Evolutionary conservation across 2,113 vertebrate species (phyloP).

Genomic region (Papio anubis): DNA sequence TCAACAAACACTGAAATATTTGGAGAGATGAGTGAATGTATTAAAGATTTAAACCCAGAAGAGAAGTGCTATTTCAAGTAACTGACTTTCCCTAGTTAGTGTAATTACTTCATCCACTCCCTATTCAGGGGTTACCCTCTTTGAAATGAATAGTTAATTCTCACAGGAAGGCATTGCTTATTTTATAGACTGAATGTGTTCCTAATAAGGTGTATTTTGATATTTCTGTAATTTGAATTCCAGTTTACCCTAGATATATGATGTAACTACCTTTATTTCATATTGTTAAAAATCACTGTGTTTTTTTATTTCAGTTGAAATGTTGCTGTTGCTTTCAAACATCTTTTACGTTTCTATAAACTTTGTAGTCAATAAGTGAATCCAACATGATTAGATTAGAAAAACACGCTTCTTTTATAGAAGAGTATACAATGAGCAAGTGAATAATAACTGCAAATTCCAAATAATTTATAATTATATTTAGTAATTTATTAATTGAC

Average conservation of each 20-base stretch:
- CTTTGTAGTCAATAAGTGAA: neutral
- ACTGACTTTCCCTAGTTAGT: neutral
- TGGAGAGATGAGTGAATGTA: neutral
- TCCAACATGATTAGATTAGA: neutral
- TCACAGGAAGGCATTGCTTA: neutral
- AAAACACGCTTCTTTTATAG: neutral
- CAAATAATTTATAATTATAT: neutral
- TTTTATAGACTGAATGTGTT: neutral
- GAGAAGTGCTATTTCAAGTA: neutral
- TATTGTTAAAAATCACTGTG: neutral
- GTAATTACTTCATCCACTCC: neutral
- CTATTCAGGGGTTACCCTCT: neutral
- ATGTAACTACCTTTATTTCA: neutral
- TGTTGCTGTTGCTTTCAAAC: accelerated
- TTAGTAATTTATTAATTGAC: neutral
- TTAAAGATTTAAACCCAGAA: neutral
- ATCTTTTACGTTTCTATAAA: neutral
- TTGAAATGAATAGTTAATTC: neutral
- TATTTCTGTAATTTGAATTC: neutral
- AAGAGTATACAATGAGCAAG: neutral
- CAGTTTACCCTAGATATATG: neutral
- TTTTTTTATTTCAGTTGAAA: neutral
- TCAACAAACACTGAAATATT: neutral
- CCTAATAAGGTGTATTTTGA: neutral
- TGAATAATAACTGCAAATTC: neutral